Evolutionary conservation across 2,797 vertebrate genomes (phyloP), one percentile per base, ranked within the genome.

Genomic region (Eidolon dupreanum): DNA sequence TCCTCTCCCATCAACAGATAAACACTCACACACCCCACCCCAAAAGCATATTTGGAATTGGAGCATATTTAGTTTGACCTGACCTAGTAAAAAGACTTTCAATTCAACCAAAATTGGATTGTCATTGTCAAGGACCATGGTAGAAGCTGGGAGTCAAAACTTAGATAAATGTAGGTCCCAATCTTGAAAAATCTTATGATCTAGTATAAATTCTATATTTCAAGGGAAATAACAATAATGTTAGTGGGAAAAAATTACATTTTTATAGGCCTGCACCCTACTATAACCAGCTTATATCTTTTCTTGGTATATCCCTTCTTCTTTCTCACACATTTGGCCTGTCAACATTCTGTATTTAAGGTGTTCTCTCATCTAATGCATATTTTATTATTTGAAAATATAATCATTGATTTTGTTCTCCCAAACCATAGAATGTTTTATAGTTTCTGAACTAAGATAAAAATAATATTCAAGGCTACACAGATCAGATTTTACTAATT

Each of bases 371-470:
- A 75, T 28, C 22, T 75, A 55, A 84, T 59, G 17, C 31, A 3
- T 51, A 65, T 15, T 55, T 83, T 78, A 46, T 74, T 49, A 82
- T 86, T 66, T 63, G 59, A 97, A 38, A 57, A 75, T 82, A 77
- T 57, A 82, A 85, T 70, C 68, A 95, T 41, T 96, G 28, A 70
- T 49, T 88, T 97, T 74, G 41, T 9, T 94, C 71, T 82, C 53
- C 53, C 43, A 91, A 89, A 36, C 0, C 31, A n/a, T 82, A 88
- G 92, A 90, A 83, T 65, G 0, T 49, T 71, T 71, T 87, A 17
- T 83, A 91, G 95, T 79, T 66, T 97, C 31, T 82, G 71, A 94
- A 61, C 7, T 63, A 88, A 93, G 15, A 66, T 33, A 49, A 84
- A 95, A 74, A 26, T 83, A n/a, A 84, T 93, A 73, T 55, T 87